phyloP scores from a whole-genome alignment of 2,113 vertebrate species.

The Brachyistius frenatus region DNA sequence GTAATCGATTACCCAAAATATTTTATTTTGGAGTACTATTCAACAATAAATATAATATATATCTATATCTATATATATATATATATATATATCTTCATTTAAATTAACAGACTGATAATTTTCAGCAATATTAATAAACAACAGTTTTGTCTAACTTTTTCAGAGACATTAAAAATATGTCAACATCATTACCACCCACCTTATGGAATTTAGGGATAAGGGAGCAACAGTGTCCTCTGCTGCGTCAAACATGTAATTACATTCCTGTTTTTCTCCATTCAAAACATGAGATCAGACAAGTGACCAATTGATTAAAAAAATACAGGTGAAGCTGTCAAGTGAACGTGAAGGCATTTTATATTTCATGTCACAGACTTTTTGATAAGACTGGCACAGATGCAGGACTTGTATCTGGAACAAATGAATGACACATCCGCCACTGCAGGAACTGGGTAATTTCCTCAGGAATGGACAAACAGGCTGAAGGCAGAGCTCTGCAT shows the following conservation, averaged over 20 bases:
- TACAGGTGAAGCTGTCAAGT: background rate
- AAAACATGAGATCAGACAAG: background rate
- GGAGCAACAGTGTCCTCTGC: conserved; percentile 53
- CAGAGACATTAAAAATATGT: no score
- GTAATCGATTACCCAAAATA: no score
- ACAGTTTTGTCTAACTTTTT: no score
- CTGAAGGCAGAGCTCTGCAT: conserved; percentile 27
- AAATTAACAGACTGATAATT: no score
- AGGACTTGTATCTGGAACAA: conserved; percentile 5
- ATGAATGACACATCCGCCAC: conserved; percentile 13
- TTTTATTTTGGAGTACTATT: no score
- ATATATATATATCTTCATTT: no score
- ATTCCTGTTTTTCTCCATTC: accelerated
- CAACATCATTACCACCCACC: no score
- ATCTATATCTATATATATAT: no score
- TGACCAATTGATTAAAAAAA: background rate
- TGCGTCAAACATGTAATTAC: conserved; percentile 10
- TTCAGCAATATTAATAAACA: no score
- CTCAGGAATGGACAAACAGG: conserved; percentile 60
- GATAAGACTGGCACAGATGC: background rate
- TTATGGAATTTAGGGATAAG: background rate
- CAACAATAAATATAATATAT: no score
- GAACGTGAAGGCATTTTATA: background rate
- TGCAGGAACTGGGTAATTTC: conserved; percentile 70
- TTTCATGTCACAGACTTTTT: background rate